These are phyloP conservation scores for Spatula clypeata DNA, from an alignment of 2,797 vertebrate species.

Conservation along the genomic window DNA sequence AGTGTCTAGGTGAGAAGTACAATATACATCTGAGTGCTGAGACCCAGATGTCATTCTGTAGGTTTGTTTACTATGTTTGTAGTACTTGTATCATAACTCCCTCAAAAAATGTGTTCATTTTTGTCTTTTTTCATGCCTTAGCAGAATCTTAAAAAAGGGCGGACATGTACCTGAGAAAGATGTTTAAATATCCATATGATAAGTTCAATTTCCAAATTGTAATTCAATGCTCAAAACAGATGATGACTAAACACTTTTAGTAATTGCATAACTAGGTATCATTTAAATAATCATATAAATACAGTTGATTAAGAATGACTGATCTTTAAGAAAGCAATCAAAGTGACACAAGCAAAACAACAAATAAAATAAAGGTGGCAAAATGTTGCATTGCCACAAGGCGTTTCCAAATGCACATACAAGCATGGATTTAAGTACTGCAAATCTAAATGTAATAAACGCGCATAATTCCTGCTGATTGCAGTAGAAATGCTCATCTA, in stretches of 20 bases:
- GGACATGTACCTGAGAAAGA: not conserved
- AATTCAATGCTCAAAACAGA: constrained; percentile 56
- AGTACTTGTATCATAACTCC: not conserved
- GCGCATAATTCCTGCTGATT: constrained; percentile 46
- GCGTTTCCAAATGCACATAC: constrained; percentile 28
- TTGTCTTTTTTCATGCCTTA: not conserved
- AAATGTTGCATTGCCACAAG: constrained; percentile 1
- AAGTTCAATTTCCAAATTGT: constrained; percentile 27
- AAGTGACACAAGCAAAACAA: constrained; percentile 37
- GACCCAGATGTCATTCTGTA: not conserved
- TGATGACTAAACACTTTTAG: constrained; percentile 70
- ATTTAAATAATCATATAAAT: constrained; percentile 78
- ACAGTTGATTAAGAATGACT: constrained; percentile 70
- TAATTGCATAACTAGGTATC: constrained; percentile 68
- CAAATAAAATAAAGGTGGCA: not conserved
- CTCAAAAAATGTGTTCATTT: not conserved
- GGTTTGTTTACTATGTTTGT: not conserved
- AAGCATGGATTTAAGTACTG: constrained; percentile 7
- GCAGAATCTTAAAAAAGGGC: not conserved
- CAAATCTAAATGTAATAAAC: constrained; percentile 30
- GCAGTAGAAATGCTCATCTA: constrained; percentile 31
- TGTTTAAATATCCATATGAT: not conserved
- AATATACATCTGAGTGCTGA: not conserved
- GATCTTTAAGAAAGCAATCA: constrained; percentile 68
- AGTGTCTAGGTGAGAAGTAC: not conserved